Percentiles rank a stretch among this genome's conserved stretches.
Conservation (phyloP, 2,888 invertebrate species). For the Crioceris asparagi region DNA sequence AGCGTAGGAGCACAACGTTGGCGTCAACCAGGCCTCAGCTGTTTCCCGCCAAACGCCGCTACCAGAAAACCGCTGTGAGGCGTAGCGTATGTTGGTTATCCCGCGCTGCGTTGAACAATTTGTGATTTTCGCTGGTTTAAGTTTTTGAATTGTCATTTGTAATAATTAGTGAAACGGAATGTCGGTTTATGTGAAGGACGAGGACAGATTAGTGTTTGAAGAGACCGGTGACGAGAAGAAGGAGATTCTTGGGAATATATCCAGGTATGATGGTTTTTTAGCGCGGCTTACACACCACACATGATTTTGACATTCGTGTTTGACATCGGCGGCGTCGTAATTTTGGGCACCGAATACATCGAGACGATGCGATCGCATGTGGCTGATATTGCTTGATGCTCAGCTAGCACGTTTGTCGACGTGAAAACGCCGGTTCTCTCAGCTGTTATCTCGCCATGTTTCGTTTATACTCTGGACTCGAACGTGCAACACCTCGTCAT, state of each 20-base stretch:
- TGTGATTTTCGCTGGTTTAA: conserved; percentile 19
- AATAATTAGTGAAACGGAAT: conserved; percentile 27
- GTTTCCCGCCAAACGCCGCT: conserved; percentile 60
- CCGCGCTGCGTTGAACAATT: conserved; percentile 34
- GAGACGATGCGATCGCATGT: too few relatives aligned
- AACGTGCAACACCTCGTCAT: too few relatives aligned
- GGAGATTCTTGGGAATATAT: conserved; percentile 40
- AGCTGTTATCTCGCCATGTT: too few relatives aligned
- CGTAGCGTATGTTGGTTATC: conserved; percentile 43
- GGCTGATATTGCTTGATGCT: too few relatives aligned
- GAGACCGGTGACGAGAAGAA: conserved; percentile 44
- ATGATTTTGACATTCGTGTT: conserved; percentile 34
- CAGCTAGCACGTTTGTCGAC: too few relatives aligned
- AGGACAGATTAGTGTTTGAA: conserved; percentile 43
- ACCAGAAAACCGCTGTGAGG: conserved; percentile 51
- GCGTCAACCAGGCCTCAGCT: conserved; percentile 49
- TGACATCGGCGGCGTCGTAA: conserved; percentile 8
- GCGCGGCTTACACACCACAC: conserved; percentile 19
- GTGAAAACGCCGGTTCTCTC: too few relatives aligned
- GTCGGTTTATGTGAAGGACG: conserved; percentile 43
- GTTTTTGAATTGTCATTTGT: too few relatives aligned
- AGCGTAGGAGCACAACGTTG: conserved; percentile 22
- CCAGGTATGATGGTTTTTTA: conserved; percentile 42
- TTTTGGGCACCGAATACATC: too few relatives aligned
- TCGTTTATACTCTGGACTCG: too few relatives aligned